Conservation (phyloP, 2,113 vertebrate species). For the Oophaga pumilio region DNA sequence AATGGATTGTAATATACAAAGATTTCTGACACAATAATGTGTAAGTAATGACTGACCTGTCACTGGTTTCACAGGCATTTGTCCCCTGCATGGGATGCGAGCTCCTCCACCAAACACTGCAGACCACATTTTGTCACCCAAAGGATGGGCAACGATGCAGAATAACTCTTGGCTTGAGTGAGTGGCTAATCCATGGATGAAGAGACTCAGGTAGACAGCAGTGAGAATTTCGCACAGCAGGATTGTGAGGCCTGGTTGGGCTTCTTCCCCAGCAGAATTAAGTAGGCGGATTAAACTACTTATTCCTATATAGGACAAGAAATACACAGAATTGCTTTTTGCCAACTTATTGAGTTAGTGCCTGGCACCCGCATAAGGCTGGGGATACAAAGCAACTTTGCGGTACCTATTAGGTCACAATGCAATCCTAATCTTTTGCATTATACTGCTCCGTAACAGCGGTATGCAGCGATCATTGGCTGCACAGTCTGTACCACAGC, state of each 20-base stretch:
- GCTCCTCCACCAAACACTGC: conserved; percentile 91
- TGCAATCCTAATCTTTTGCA: too few species aligned
- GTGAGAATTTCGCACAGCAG: conserved; percentile 95
- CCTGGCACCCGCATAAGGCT: background rate
- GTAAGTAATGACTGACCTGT: conserved; percentile 74
- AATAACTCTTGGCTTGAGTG: conserved; percentile 93
- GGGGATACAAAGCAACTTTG: too few species aligned
- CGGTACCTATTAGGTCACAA: too few species aligned
- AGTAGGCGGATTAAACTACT: conserved; percentile 78
- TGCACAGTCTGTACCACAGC: too few species aligned
- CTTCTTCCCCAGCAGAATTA: conserved; percentile 90
- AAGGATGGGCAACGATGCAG: conserved; percentile 89
- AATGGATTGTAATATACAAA: background rate
- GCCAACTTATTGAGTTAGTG: background rate
- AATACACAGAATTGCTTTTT: background rate
- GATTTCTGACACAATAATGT: background rate
- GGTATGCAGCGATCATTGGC: too few species aligned
- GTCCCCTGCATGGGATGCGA: conserved; percentile 70
- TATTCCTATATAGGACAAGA: conserved; percentile 73
- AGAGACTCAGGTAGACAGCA: conserved; percentile 92
- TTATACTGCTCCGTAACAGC: too few species aligned
- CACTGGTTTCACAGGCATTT: conserved; percentile 70
- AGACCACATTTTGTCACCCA: conserved; percentile 92
- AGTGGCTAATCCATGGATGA: conserved; percentile 93
- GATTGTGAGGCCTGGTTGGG: conserved; percentile 85